These are phyloP conservation scores for Dasysyrphus tricinctus DNA, from an alignment of 2,888 invertebrate genomes.

Conservation along the genomic window DNA sequence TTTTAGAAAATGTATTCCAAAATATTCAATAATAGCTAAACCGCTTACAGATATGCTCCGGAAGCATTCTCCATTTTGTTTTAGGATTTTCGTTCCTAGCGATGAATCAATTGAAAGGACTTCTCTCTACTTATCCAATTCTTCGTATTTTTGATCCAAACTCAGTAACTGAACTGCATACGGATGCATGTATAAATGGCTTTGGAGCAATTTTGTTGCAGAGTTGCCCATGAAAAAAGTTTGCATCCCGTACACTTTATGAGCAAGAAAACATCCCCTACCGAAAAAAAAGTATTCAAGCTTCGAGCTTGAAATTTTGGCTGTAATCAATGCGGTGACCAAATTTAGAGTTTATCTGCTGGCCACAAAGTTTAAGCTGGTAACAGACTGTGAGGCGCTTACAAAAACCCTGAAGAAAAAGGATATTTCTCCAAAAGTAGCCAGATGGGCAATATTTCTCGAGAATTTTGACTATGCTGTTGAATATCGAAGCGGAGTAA, in stretches of 20 bases:
- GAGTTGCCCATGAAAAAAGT: neutral
- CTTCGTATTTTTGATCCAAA: neutral
- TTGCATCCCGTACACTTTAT: neutral
- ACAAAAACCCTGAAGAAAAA: too few relatives aligned
- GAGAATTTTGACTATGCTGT: too few relatives aligned
- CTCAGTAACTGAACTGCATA: neutral
- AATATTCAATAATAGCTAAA: constrained; percentile 3
- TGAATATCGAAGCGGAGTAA: too few relatives aligned
- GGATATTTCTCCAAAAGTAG: too few relatives aligned
- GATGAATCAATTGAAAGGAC: neutral
- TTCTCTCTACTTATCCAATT: neutral
- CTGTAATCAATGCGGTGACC: too few relatives aligned
- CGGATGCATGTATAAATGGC: too few relatives aligned
- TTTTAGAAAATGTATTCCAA: neutral
- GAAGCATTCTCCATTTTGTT: neutral
- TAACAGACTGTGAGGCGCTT: too few relatives aligned
- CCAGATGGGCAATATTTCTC: too few relatives aligned
- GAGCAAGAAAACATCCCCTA: too few relatives aligned
- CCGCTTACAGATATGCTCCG: neutral
- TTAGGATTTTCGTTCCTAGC: neutral
- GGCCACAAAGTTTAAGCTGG: neutral
- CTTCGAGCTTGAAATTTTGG: too few relatives aligned
- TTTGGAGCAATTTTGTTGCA: neutral
- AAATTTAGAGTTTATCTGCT: too few relatives aligned
- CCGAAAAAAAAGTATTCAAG: too few relatives aligned